These are phyloP conservation scores for Aegypius monachus DNA, from an alignment of 2,113 vertebrate genomes.

Conservation along the genomic window DNA sequence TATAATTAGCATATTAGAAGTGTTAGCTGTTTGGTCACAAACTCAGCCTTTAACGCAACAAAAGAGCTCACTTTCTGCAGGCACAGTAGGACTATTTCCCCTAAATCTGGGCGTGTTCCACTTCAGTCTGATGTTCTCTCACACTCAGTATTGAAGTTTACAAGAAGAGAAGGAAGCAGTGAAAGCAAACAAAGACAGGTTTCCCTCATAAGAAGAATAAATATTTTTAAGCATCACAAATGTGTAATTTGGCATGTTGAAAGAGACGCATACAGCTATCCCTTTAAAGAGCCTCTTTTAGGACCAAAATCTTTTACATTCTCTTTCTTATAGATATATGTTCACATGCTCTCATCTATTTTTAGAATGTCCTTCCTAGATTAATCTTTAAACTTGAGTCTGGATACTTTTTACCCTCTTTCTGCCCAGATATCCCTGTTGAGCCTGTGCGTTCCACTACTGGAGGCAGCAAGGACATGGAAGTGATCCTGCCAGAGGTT, in stretches of 20 bases:
- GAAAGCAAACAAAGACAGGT: background rate
- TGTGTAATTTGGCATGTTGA: background rate
- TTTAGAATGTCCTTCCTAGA: slow-evolving; percentile 14
- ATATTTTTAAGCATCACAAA: background rate
- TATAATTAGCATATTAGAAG: background rate
- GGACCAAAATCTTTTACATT: background rate
- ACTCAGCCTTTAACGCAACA: background rate
- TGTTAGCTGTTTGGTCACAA: background rate
- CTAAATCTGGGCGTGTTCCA: background rate
- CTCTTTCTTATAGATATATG: background rate
- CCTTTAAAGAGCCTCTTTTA: background rate
- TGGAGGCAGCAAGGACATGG: background rate
- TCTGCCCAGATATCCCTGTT: background rate
- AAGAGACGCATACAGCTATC: background rate
- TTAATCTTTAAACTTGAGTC: slow-evolving; percentile 6
- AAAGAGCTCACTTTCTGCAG: background rate
- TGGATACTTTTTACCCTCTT: background rate
- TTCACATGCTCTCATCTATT: background rate
- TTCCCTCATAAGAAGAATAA: background rate
- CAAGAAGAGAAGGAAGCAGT: background rate
- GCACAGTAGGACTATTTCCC: background rate
- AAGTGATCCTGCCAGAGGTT: background rate
- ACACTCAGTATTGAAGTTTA: background rate
- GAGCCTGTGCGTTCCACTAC: background rate
- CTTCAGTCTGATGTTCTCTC: background rate